These are phyloP conservation scores for Urocynchramus pylzowi DNA, from an alignment of 2,113 vertebrate species.

Conservation along the genomic window DNA sequence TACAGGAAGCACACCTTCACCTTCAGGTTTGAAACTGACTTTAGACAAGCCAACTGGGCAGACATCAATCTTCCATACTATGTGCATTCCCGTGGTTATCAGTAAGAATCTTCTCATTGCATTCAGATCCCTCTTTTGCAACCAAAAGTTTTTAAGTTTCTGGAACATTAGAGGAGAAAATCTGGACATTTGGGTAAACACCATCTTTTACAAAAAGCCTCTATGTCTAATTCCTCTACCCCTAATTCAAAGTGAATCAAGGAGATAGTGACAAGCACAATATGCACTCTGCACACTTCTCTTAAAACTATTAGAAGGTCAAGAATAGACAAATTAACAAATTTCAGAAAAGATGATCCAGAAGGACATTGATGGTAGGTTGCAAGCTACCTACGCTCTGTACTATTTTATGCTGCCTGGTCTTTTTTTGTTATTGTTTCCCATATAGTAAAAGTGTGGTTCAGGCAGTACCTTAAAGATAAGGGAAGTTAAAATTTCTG, in stretches of 20 bases:
- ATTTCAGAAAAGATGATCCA: not conserved
- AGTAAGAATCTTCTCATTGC: not conserved
- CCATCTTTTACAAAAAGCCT: not conserved
- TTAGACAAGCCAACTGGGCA: not conserved
- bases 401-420: not conserved
- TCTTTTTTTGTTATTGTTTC: not conserved
- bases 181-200: not conserved
- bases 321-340: not conserved
- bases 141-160: not conserved
- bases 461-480: not conserved
- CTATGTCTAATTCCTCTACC: not conserved
- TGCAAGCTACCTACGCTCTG: not conserved
- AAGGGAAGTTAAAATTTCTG: not conserved
- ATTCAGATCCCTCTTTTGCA: not conserved
- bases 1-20: not conserved
- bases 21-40: not conserved
- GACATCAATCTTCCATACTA: not conserved
- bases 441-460: not conserved
- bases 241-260: not conserved
- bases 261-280: not conserved
- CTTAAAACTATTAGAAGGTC: not conserved
- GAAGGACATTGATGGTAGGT: not conserved
- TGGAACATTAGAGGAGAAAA: not conserved
- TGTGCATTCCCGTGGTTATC: accelerated
- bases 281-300: not conserved